A percentile compares a stretch with the other conserved stretches of the same genome.
Conservation (phyloP, 2,888 invertebrate species). For the Pegoplata infirma region DNA sequence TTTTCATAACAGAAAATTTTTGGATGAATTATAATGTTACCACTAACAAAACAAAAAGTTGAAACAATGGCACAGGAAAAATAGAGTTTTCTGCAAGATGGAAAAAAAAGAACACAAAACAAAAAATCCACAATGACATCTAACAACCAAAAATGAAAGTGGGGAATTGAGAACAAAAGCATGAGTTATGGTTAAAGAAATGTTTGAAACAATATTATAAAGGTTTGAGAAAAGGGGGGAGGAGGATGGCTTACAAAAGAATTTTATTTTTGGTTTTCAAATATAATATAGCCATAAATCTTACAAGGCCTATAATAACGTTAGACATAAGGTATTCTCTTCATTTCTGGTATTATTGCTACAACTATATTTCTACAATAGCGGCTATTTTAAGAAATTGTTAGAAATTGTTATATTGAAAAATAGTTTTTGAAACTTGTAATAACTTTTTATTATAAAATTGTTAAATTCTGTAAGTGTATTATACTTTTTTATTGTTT, state of each 20-base stretch:
- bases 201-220: neutral
- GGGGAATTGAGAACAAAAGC: neutral
- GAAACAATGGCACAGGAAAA: constrained; percentile 25
- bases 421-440: neutral
- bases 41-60: constrained; percentile 20
- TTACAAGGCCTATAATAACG: constrained; percentile 35
- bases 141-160: constrained; percentile 27
- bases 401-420: neutral
- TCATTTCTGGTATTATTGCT: constrained; percentile 10
- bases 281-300: constrained; percentile 14
- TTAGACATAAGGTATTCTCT: constrained; percentile 28
- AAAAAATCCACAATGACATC: constrained; percentile 22
- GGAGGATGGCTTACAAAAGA: neutral
- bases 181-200: neutral
- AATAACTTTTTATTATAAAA: neutral
- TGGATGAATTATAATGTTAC: constrained; percentile 24
- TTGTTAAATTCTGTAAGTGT: neutral
- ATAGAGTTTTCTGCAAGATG: neutral
- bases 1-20: neutral
- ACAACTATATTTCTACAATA: constrained; percentile 10
- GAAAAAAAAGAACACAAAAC: constrained; percentile 19
- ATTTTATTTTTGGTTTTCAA: neutral
- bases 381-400: neutral
- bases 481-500: neutral
- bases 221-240: neutral